Evolutionary conservation across 2,888 invertebrate species (phyloP).

Genomic region (Spilosoma lubricipeda): DNA sequence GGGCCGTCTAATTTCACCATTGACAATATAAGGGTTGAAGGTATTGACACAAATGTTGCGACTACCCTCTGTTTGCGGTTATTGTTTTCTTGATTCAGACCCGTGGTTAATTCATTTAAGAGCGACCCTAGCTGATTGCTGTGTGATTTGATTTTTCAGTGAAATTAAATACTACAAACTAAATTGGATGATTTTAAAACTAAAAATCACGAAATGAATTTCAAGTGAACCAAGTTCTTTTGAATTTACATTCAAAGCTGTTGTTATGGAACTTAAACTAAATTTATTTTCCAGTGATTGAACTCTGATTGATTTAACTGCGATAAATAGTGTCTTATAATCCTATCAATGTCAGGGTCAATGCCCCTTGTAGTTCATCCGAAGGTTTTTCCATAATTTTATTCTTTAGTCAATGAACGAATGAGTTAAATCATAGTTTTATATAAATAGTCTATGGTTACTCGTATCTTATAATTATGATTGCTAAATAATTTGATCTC

Average conservation of each 20-base stretch:
- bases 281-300: background rate
- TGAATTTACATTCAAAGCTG: background rate
- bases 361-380: background rate
- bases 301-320: background rate
- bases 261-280: background rate
- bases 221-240: background rate
- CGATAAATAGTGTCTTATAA: background rate
- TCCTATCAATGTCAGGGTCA: background rate
- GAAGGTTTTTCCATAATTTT: no score
- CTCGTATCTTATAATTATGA: background rate
- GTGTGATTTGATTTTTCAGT: slow-evolving; percentile 27
- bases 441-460: background rate
- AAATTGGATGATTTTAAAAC: background rate
- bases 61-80: slow-evolving; percentile 81
- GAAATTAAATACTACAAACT: slow-evolving; percentile 14
- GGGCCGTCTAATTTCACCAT: slow-evolving; percentile 66
- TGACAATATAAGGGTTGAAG: slow-evolving; percentile 72
- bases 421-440: background rate
- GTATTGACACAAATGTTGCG: slow-evolving; percentile 78
- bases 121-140: slow-evolving; percentile 64
- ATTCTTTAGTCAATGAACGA: background rate
- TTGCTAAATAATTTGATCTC: background rate
- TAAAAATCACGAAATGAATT: background rate
- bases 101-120: slow-evolving; percentile 78
- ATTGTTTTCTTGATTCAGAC: slow-evolving; percentile 81